Evolutionary conservation across 1,140 invertebrate genomes (phyloP).

Genomic region (Solenopsis invicta): DNA sequence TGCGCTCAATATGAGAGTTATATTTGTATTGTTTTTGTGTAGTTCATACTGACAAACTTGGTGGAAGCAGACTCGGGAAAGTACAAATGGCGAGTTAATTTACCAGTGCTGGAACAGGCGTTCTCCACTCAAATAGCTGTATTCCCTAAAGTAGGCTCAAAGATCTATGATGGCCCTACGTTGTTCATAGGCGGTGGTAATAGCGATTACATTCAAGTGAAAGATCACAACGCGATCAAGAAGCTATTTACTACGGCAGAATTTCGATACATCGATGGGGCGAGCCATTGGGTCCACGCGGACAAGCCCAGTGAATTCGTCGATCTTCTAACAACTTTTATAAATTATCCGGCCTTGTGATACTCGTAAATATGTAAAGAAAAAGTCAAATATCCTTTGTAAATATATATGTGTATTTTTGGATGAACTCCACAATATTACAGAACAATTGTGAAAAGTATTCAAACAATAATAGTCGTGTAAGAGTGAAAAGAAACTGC

Average conservation of each 20-base stretch:
- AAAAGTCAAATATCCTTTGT: constrained; percentile 55
- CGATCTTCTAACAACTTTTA: constrained; percentile 84
- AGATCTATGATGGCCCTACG: constrained; percentile 90
- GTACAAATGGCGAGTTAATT: constrained; percentile 92
- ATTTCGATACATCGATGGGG: constrained; percentile 91
- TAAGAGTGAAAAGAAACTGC: constrained; percentile 58
- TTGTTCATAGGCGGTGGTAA: constrained; percentile 94
- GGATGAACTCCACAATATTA: constrained; percentile 67
- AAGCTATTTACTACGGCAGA: constrained; percentile 92
- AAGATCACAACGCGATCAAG: constrained; percentile 90
- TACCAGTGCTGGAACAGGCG: constrained; percentile 90
- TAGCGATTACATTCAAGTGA: constrained; percentile 92
- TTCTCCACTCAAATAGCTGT: constrained; percentile 89
- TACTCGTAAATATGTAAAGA: constrained; percentile 49
- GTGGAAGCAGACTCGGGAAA: constrained; percentile 89
- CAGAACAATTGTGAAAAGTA: constrained; percentile 67
- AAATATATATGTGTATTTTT: constrained; percentile 78
- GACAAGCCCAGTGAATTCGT: constrained; percentile 95
- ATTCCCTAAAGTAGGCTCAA: constrained; percentile 88
- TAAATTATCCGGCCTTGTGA: constrained; percentile 75
- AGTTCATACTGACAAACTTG: constrained; percentile 94
- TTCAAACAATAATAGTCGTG: constrained; percentile 47
- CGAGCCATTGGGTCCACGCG: constrained; percentile 97
- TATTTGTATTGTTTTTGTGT: constrained; percentile 80
- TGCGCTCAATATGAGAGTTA: constrained; percentile 68